phyloP scores from a whole-genome alignment of 2,113 vertebrate genomes.

The Theropithecus gelada region DNA sequence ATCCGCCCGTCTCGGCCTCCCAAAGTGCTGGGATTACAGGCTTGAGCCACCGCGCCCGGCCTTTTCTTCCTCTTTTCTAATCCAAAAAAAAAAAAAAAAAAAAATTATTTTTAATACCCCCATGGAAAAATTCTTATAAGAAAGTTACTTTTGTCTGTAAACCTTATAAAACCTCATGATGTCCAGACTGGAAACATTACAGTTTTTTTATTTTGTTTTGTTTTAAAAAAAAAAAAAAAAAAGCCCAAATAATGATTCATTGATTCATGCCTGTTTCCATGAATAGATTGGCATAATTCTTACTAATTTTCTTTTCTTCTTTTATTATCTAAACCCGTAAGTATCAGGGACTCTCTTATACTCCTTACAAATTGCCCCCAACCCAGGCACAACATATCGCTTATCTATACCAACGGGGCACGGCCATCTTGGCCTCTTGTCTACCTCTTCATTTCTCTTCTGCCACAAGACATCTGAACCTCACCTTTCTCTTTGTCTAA shows the following conservation, averaged over 20 bases:
- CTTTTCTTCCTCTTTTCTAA: neutral
- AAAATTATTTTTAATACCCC: neutral
- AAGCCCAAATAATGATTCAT: neutral
- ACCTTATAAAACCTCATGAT: neutral
- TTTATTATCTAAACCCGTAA: neutral
- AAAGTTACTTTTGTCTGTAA: neutral
- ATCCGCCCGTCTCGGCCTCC: no score
- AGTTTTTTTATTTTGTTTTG: neutral
- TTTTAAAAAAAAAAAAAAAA: neutral
- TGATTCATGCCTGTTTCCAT: neutral
- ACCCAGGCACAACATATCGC: fast-evolving
- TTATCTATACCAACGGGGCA: neutral
- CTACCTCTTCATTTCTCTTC: no score
- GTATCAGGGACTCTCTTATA: no score
- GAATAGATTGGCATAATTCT: neutral
- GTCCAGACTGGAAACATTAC: neutral
- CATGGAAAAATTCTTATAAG: neutral
- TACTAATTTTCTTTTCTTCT: neutral
- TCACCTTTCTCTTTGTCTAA: neutral
- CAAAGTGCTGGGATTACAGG: no score
- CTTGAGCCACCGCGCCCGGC: no score
- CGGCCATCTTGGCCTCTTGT: fast-evolving
- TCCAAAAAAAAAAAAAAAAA: neutral
- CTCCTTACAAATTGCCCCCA: fast-evolving
- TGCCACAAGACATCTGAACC: fast-evolving